Conservation (phyloP, 2,888 invertebrate genomes). For the Apodemia zela region DNA sequence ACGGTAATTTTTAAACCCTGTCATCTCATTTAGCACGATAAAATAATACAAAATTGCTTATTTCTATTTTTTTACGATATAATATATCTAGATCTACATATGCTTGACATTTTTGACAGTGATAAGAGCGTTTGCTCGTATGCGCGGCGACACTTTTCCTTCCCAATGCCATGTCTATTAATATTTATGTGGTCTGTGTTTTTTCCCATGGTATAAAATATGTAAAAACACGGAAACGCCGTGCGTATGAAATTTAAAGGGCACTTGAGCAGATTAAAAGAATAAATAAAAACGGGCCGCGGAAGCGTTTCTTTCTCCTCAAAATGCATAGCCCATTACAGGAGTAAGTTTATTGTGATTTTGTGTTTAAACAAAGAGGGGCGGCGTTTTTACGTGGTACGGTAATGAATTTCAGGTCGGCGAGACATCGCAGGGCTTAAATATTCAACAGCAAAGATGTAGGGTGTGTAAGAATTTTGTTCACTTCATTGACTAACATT, state of each 20-base stretch:
- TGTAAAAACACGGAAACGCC: background rate
- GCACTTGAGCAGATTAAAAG: constrained; percentile 44
- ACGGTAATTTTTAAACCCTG: no score
- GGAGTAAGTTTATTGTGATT: constrained; percentile 73
- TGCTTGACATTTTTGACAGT: no score
- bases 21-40: no score
- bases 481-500: constrained; percentile 76
- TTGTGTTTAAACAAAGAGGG: constrained; percentile 73
- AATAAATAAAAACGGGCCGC: constrained; percentile 36
- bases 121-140: no score
- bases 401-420: constrained; percentile 62
- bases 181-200: no score
- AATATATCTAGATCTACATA: no score
- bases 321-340: constrained; percentile 71
- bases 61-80: no score
- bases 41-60: no score
- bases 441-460: constrained; percentile 59
- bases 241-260: constrained; percentile 17
- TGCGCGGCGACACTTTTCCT: no score
- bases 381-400: constrained; percentile 57
- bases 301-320: constrained; percentile 40
- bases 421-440: constrained; percentile 63
- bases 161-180: no score
- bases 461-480: constrained; percentile 52
- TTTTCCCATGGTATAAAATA: background rate